A percentile compares a stretch with the other conserved stretches of the same genome.
Evolutionary conservation across 64 coral and sea anemone species (phyloP).

Genomic region (Astreopora myriophthalma): DNA sequence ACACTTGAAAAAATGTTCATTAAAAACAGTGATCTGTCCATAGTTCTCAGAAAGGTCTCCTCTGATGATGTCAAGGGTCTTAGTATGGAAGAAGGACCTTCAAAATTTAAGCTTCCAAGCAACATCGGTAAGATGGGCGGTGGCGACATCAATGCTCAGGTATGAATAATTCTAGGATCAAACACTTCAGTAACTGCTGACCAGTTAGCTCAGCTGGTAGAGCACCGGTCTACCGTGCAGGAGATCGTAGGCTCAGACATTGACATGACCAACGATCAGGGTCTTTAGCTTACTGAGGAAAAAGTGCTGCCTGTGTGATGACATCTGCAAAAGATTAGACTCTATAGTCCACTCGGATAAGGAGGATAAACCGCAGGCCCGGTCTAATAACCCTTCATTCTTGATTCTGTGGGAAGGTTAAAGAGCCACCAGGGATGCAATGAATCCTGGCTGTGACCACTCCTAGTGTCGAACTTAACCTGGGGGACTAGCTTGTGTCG

Average conservation of each 20-base stretch:
- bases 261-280: no score
- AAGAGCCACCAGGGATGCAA: no score
- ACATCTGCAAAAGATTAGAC: no score
- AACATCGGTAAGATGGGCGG: not conserved
- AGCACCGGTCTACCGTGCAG: not conserved
- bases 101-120: not conserved
- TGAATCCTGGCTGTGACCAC: no score
- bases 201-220: not conserved
- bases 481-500: no score
- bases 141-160: constrained; percentile 17
- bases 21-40: not conserved
- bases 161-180: not conserved
- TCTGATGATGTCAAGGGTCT: constrained; percentile 7
- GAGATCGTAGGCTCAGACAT: not conserved
- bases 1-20: not conserved
- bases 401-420: no score
- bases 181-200: not conserved
- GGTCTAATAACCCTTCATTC: no score
- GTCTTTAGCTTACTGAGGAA: no score
- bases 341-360: no score
- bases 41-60: constrained; percentile 5
- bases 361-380: no score
- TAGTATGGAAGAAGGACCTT: constrained; percentile 2
- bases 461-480: no score
- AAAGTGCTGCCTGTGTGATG: no score